These are phyloP conservation scores for Drosophila suboccidentalis DNA, from an alignment of 2,888 invertebrate species.

Conservation along the genomic window DNA sequence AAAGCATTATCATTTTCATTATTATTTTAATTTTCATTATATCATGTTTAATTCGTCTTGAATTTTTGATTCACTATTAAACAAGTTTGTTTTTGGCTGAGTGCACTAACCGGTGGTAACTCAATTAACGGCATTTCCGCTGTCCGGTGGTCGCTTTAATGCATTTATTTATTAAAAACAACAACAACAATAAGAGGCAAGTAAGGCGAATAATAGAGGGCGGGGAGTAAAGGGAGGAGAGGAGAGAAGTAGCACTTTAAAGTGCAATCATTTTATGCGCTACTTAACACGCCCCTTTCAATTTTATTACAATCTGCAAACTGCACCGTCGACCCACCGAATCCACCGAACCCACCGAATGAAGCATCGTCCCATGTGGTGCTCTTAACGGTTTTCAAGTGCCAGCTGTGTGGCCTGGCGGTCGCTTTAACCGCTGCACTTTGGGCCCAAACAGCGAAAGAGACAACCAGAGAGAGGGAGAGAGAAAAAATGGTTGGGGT, in stretches of 20 bases:
- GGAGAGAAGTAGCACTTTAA: conserved; percentile 22
- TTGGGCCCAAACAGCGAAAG: conserved; percentile 6
- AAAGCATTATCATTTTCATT: neutral
- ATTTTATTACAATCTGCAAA: conserved; percentile 45
- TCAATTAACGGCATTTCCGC: conserved; percentile 64
- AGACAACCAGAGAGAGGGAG: neutral
- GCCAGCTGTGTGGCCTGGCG: conserved; percentile 19
- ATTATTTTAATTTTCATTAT: neutral
- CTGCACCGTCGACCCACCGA: conserved; percentile 23
- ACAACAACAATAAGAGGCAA: neutral
- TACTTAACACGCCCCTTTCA: conserved; percentile 36
- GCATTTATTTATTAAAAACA: conserved; percentile 47
- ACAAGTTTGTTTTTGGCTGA: conserved; percentile 13
- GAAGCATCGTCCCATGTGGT: conserved; percentile 27
- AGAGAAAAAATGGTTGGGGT: conserved; percentile 18
- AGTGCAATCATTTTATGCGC: conserved; percentile 50
- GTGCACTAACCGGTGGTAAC: conserved; percentile 45
- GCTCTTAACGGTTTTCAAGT: conserved; percentile 42
- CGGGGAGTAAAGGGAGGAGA: neutral
- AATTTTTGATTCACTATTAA: neutral
- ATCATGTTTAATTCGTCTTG: neutral
- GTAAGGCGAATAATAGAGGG: neutral
- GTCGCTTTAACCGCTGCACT: conserved; percentile 45
- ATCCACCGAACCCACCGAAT: neutral
- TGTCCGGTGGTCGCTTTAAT: conserved; percentile 33